Conservation (phyloP, 2,113 vertebrate genomes). For the Dendrocopos noguchii region DNA sequence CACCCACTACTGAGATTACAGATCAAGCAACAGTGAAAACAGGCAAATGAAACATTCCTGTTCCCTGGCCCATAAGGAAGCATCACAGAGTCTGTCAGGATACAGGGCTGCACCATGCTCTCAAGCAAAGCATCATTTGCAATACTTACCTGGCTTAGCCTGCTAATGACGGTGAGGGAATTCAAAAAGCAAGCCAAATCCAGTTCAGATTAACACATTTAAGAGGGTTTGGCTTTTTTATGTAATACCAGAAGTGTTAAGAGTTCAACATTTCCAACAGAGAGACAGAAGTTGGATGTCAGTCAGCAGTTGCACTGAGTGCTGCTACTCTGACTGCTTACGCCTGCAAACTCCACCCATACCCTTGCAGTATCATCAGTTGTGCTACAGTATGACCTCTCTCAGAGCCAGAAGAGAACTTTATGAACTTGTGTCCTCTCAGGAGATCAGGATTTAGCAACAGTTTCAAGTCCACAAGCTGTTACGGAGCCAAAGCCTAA, state of each 20-base stretch:
- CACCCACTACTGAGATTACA: not conserved
- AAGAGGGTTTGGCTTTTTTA: not conserved
- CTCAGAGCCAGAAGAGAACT: not conserved
- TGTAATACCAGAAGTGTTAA: not conserved
- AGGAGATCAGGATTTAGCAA: not conserved
- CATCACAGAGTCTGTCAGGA: not conserved
- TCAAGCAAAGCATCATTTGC: not conserved
- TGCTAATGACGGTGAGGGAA: not conserved
- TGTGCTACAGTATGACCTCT: not conserved
- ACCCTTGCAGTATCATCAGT: not conserved
- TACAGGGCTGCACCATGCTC: not conserved
- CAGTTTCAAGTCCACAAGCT: not conserved
- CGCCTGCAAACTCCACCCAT: not conserved
- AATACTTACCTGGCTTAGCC: not conserved
- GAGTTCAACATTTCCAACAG: not conserved
- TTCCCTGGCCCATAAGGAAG: not conserved
- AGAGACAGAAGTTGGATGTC: not conserved
- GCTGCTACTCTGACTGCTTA: not conserved
- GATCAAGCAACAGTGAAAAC: not conserved
- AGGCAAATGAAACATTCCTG: not conserved
- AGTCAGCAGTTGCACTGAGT: not conserved
- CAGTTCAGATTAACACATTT: not conserved
- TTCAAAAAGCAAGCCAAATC: not conserved
- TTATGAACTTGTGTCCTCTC: not conserved
- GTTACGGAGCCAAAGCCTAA: not conserved